Evolutionary conservation across 2,888 invertebrate species (phyloP), one percentile per base, ranked within the genome.

Genomic region (Zhuqinia jingwanae): DNA sequence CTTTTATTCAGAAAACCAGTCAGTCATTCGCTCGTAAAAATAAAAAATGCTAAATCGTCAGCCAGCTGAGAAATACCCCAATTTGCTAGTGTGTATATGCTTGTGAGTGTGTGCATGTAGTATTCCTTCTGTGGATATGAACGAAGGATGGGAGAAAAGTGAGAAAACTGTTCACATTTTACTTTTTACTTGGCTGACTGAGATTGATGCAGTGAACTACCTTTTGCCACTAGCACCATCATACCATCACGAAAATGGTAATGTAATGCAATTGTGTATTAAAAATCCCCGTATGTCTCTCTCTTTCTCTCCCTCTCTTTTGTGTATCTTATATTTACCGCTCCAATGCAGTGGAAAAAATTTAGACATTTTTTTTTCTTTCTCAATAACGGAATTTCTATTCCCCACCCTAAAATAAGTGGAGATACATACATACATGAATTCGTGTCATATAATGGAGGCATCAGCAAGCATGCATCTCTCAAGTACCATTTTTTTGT

Each of bases 31-130:
- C 36, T 60, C 13, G 5, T 27, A 22, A 17, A 30, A 25, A 73
- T 45, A 30, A 50, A 53, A 80, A 68, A 68, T 30, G 80, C 60
- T 56, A 60, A 83, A 76, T 65, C 58, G 13, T 76, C 83, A 83
- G 42, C 76, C 83, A 76, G 76, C 56, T 83, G 83, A 83, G 83
- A 83, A 83, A 83, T 83, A 83, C 65, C 83, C 76, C 83, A 83
- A 83, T 83, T 83, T 83, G 76, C 60, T 50, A 50, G 3, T 36
- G 36, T 36, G 36, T 36, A 36, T 8, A 8, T 36, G 8, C 36
- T 3, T 36, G 8, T 36, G 8, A 6, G 36, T 36, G 8, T 36
- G 8, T 36, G 36, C 36, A 36, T 36, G 36, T n/a, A 2, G 53
- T 56, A 70, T 80, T 80, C 80, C 80, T 80, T 70, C 80, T 70